These are phyloP conservation scores for Coenonympha glycerion DNA, from an alignment of 2,888 invertebrate genomes.

Conservation along the genomic window DNA sequence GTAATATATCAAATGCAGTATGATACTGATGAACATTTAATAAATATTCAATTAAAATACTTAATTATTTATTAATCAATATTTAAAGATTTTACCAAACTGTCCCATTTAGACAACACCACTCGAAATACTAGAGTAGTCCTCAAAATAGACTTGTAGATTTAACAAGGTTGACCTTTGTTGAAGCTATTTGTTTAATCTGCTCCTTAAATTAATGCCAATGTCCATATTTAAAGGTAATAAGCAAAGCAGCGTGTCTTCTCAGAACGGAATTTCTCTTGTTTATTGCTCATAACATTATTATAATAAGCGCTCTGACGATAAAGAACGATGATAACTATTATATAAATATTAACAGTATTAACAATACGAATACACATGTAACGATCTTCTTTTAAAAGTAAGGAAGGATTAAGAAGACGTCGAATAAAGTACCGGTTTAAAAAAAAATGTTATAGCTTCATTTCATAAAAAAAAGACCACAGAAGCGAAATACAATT, in stretches of 20 bases:
- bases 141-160: too few species aligned
- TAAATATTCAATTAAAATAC: too few species aligned
- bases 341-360: constrained; percentile 17
- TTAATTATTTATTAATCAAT: too few species aligned
- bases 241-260: background rate
- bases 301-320: constrained; percentile 9
- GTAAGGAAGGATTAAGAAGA: constrained; percentile 21
- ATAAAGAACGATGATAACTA: constrained; percentile 16
- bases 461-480: constrained; percentile 17
- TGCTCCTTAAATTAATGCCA: constrained; percentile 3
- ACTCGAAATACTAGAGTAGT: too few species aligned
- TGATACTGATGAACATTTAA: too few species aligned
- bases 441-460: constrained; percentile 19
- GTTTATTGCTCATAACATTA: constrained; percentile 18
- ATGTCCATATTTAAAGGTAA: background rate
- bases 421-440: constrained; percentile 11
- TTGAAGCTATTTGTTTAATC: constrained; percentile 6
- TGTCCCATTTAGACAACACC: too few species aligned
- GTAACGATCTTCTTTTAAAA: constrained; percentile 2
- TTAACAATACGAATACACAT: background rate
- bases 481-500: constrained; percentile 16
- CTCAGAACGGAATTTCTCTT: constrained; percentile 5
- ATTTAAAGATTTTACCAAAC: too few species aligned
- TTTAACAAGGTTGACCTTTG: constrained; percentile 1
- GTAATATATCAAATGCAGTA: too few species aligned